Percentiles rank a stretch among this genome's conserved stretches.
These are phyloP conservation scores for Centropus unirufus DNA, from an alignment of 2,113 vertebrate species.

Conservation along the genomic window DNA sequence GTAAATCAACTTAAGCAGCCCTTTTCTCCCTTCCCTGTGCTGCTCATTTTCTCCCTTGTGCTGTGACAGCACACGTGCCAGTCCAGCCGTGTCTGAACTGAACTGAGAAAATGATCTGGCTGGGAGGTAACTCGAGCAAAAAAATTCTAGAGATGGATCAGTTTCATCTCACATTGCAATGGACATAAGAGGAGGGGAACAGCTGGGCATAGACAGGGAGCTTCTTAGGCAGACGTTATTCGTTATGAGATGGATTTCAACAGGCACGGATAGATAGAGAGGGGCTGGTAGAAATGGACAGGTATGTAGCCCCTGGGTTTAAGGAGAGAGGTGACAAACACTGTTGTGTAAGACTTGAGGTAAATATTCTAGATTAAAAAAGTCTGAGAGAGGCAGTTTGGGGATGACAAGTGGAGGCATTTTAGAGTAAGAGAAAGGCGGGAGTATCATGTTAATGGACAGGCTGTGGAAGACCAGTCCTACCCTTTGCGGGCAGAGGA, in stretches of 20 bases:
- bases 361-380: not conserved
- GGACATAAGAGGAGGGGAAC: not conserved
- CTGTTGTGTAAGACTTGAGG: not conserved
- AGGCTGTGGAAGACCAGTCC: not conserved
- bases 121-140: constrained; percentile 39
- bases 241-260: not conserved
- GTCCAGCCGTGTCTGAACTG: not conserved
- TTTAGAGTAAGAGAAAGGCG: not conserved
- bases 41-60: not conserved
- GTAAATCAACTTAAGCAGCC: not conserved
- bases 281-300: not conserved
- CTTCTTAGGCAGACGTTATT: not conserved
- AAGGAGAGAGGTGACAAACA: not conserved
- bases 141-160: constrained; percentile 35
- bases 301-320: not conserved
- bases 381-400: not conserved
- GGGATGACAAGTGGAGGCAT: not conserved
- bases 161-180: not conserved
- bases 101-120: not conserved
- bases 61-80: not conserved
- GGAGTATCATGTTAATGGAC: not conserved
- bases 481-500: not conserved
- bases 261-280: not conserved
- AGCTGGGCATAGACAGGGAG: constrained; percentile 21
- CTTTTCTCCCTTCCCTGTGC: not conserved